phyloP scores from a whole-genome alignment of 1,140 invertebrate genomes.

The Nautilus pompilius region DNA sequence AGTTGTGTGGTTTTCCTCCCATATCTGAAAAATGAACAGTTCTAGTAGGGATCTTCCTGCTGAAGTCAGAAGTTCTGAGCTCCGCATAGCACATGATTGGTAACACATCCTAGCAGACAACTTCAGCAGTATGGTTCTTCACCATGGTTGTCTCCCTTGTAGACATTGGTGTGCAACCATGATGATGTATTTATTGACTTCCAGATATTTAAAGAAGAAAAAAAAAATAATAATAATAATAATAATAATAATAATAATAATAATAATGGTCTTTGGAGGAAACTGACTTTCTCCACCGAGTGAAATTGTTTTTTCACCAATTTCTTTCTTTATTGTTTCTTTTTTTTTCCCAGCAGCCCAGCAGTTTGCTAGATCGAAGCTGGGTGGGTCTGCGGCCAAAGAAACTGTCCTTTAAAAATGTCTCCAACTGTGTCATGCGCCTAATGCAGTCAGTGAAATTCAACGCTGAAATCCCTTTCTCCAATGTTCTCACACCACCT shows the following conservation, averaged over 20 bases:
- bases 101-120: no score
- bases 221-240: background rate
- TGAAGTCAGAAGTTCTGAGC: no score
- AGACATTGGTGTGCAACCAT: background rate
- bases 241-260: background rate
- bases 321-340: background rate
- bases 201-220: no score
- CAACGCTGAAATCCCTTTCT: constrained; percentile 88
- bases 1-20: no score
- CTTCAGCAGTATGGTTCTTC: no score
- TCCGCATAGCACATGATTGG: no score
- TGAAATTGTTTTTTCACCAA: background rate
- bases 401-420: constrained; percentile 87
- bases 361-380: constrained; percentile 17
- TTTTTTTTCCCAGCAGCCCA: constrained; percentile 25
- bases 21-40: no score
- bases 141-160: background rate
- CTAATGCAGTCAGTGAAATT: constrained; percentile 87
- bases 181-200: no score
- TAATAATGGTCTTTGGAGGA: background rate
- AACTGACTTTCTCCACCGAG: background rate
- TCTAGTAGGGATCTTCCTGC: no score
- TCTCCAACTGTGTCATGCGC: constrained; percentile 86
- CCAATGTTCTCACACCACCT: constrained; percentile 73
- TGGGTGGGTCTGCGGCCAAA: constrained; percentile 48